Conservation (phyloP, 2,888 invertebrate genomes). For the Drosophila subquinaria region DNA sequence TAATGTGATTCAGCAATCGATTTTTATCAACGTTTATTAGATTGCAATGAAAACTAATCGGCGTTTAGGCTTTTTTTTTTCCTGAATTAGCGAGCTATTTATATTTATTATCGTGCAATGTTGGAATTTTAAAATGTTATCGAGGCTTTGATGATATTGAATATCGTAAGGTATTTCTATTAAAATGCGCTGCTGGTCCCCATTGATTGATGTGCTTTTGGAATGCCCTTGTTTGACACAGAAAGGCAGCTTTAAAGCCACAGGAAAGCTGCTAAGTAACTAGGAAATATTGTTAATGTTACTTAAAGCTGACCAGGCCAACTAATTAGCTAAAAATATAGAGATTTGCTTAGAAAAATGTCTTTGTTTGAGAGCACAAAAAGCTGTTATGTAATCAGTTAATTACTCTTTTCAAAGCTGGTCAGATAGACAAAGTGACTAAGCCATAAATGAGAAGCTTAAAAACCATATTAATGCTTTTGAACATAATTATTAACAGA, state of each 20-base stretch:
- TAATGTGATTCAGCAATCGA: constrained; percentile 25
- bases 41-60: constrained; percentile 16
- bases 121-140: constrained; percentile 47
- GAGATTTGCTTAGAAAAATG: not conserved
- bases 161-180: constrained; percentile 25
- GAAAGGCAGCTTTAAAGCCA: constrained; percentile 5
- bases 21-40: constrained; percentile 28
- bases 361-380: no score
- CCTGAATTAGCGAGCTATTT: constrained; percentile 31
- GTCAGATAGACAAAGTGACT: no score
- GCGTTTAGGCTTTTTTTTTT: constrained; percentile 10
- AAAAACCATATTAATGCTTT: not conserved
- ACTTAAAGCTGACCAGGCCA: not conserved
- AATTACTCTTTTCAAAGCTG: no score
- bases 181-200: constrained; percentile 27
- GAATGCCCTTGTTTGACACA: constrained; percentile 28
- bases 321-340: not conserved
- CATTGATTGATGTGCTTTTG: constrained; percentile 39
- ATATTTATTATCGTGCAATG: constrained; percentile 39
- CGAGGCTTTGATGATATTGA: constrained; percentile 25
- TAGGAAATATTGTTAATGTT: not conserved
- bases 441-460: not conserved
- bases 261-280: constrained; percentile 1
- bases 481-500: not conserved
- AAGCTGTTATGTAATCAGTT: no score